These are phyloP conservation scores for Stegastes partitus DNA, from an alignment of 2,113 vertebrate species.

Conservation along the genomic window DNA sequence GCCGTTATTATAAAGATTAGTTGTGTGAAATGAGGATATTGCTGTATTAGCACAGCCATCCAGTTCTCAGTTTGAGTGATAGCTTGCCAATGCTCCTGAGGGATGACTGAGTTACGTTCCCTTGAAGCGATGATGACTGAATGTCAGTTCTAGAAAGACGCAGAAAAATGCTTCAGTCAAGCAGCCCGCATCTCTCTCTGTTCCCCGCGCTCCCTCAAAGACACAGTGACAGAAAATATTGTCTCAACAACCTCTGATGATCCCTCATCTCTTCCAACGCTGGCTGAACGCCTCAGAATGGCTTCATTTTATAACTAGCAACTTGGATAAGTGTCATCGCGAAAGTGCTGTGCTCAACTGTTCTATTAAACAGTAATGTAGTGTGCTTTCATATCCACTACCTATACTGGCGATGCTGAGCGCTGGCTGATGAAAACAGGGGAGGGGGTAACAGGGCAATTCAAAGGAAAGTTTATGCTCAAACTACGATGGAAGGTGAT, in stretches of 20 bases:
- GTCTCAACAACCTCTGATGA: slow-evolving; percentile 56
- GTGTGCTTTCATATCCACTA: no score
- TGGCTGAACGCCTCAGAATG: slow-evolving; percentile 13
- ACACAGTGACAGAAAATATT: slow-evolving; percentile 56
- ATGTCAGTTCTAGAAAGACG: slow-evolving; percentile 67
- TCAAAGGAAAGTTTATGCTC: background rate
- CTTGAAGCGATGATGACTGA: slow-evolving; percentile 68
- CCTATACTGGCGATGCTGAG: background rate
- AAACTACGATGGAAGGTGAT: background rate
- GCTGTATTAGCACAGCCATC: slow-evolving; percentile 57
- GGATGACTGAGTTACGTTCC: slow-evolving; percentile 66
- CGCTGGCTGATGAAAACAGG: background rate
- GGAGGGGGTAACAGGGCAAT: background rate
- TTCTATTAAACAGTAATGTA: background rate
- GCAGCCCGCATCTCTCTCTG: slow-evolving; percentile 53
- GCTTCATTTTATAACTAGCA: slow-evolving; percentile 8
- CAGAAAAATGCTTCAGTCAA: slow-evolving; percentile 54
- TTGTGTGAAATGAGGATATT: slow-evolving; percentile 51
- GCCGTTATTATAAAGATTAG: slow-evolving; percentile 51
- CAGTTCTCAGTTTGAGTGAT: slow-evolving; percentile 69
- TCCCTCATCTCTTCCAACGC: slow-evolving; percentile 35
- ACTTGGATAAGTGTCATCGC: slow-evolving; percentile 2
- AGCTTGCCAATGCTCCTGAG: slow-evolving; percentile 66
- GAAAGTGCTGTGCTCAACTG: background rate
- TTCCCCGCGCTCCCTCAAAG: slow-evolving; percentile 44